phyloP scores from a whole-genome alignment of 2,113 vertebrate genomes.

The Patagioenas fasciata region DNA sequence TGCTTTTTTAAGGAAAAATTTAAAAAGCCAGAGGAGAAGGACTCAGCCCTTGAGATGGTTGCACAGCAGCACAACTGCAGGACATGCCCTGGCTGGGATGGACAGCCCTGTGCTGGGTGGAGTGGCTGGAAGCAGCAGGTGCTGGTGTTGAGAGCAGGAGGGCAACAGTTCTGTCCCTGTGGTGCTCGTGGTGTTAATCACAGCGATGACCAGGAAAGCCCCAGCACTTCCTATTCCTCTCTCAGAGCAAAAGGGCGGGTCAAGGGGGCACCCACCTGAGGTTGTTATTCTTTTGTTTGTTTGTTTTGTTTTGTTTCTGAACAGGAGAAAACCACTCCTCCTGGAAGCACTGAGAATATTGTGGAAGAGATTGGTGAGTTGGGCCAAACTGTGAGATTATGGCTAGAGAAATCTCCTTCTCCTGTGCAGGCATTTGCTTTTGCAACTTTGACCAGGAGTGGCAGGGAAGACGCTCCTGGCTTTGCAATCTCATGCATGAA shows the following conservation, averaged over 20 bases:
- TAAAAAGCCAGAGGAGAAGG: neutral
- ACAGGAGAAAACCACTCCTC: slow-evolving; percentile 37
- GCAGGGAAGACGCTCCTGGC: neutral
- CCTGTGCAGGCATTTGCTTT: neutral
- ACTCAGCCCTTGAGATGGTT: neutral
- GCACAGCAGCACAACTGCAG: neutral
- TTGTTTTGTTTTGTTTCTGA: slow-evolving; percentile 32
- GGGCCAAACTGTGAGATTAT: neutral
- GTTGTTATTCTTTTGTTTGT: neutral
- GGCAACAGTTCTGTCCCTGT: neutral
- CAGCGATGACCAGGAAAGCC: neutral
- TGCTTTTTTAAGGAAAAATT: neutral
- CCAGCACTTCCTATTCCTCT: neutral
- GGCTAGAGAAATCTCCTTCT: neutral
- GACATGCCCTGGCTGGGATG: neutral
- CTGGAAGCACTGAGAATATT: slow-evolving; percentile 46
- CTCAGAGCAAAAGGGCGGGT: neutral
- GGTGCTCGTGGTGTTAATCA: neutral
- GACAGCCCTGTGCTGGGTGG: neutral
- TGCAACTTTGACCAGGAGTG: neutral
- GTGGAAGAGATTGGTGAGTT: slow-evolving; percentile 64
- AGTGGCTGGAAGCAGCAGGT: neutral
- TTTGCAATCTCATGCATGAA: neutral
- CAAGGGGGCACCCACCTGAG: neutral
- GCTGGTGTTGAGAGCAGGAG: neutral